Evolutionary conservation across 1,140 invertebrate species (phyloP), one percentile per base, ranked within the genome.

Genomic region (Centruroides vittatus): DNA sequence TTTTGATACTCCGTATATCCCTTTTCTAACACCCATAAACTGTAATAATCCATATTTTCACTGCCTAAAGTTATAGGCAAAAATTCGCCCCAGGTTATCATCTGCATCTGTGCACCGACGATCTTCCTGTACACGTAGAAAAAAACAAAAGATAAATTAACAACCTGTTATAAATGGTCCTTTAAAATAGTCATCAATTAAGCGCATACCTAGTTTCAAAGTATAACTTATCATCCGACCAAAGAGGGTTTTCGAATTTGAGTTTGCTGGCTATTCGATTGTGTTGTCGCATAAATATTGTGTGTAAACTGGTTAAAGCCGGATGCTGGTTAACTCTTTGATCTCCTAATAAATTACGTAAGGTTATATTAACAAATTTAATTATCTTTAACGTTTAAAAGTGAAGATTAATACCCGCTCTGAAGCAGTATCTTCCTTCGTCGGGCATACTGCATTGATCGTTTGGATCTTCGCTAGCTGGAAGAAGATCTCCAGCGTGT

Each of bases 261-360:
- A 75, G 63, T 47, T 67, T 63, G 50, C 67, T 61, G 47, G 75
- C 74, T 35, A 75, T 69, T 41, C 75, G 56, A 60, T 75, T 75
- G 62, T 75, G 74, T 59, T 75, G 62, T 12, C 74, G 56, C 12
- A 82, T 69, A 47, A 73, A 77, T n/a, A 78, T 64, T 13, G 70
- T 73, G 49, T 73, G 72, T 66, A 93, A 86, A 1, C 84, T 85
- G 1, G 89, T 88, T 8, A 95, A 73, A 66, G 87, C 92, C 0
- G 89, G 87, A 68, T 94, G 89, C 72, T 93, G 89, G 64, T 85
- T 88, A 57, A 87, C 83, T 4, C 90, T 76, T 0, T 79, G 62
- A 47, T 71, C 82, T 72, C 93, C 90, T 84, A 74, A 46, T 50
- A 67, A 62, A 55, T 23, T 23, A 23, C 23, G 23, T 23, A 23